Evolutionary conservation across 2,888 invertebrate species (phyloP).

Genomic region (Limenitis camilla): DNA sequence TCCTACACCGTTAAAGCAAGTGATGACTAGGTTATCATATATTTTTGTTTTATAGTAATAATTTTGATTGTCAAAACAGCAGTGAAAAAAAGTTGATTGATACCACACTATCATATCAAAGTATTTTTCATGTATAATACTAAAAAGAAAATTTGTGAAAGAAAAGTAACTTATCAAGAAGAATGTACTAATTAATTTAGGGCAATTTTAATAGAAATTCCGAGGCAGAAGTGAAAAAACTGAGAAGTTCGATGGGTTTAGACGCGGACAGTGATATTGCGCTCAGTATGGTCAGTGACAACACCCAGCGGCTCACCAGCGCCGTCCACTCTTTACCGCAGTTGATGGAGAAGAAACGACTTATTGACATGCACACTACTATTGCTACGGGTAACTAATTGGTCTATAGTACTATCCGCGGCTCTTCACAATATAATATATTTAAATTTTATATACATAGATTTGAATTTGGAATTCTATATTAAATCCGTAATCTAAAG

Average conservation of each 20-base stretch:
- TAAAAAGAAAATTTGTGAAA: too few relatives aligned
- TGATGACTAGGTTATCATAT: too few relatives aligned
- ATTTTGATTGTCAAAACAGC: too few relatives aligned
- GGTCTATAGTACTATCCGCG: not conserved
- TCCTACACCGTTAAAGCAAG: too few relatives aligned
- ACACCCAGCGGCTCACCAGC: constrained; percentile 93
- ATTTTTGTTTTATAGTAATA: too few relatives aligned
- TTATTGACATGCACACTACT: constrained; percentile 99
- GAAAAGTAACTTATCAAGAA: too few relatives aligned
- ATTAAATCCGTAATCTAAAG: not conserved
- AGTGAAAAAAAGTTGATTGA: too few relatives aligned
- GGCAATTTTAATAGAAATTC: constrained; percentile 73
- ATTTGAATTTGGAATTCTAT: not conserved
- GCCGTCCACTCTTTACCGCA: constrained; percentile 98
- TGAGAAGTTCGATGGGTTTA: constrained; percentile 95
- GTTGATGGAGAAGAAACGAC: constrained; percentile 95
- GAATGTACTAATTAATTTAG: too few relatives aligned
- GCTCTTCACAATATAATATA: not conserved
- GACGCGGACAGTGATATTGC: constrained; percentile 92
- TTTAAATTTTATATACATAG: not conserved
- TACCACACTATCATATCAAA: too few relatives aligned
- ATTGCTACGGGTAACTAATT: constrained; percentile 86
- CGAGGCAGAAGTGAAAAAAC: constrained; percentile 96
- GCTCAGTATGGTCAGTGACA: constrained; percentile 90
- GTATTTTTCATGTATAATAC: too few relatives aligned